These are phyloP conservation scores for Euura saliciscinereae DNA, from an alignment of 1,140 invertebrate species.

Conservation along the genomic window DNA sequence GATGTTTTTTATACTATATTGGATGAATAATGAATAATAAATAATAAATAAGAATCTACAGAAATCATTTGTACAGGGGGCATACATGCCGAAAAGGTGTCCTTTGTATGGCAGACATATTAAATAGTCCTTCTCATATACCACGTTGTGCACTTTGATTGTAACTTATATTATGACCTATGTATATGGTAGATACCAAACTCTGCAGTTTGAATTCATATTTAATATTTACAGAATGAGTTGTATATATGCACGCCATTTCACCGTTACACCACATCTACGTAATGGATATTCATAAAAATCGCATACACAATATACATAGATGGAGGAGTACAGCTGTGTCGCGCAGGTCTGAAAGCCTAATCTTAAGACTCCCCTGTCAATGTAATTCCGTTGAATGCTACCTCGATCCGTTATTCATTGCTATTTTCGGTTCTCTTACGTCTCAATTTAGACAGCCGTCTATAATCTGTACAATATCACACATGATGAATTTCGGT, in stretches of 20 bases:
- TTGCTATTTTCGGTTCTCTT: too few relatives aligned
- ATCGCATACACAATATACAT: conserved; percentile 46
- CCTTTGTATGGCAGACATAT: conserved; percentile 22
- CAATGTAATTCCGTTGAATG: conserved; percentile 19
- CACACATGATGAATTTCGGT: too few relatives aligned
- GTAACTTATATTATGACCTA: conserved; percentile 25
- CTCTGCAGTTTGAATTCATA: conserved; percentile 32
- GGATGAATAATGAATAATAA: conserved; percentile 36
- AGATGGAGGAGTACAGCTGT: too few relatives aligned
- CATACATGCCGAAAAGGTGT: conserved; percentile 36
- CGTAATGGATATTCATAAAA: conserved; percentile 30
- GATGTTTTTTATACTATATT: conserved; percentile 41
- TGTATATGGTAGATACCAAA: conserved; percentile 31
- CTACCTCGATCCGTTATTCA: too few relatives aligned
- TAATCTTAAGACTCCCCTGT: conserved; percentile 32
- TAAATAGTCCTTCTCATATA: conserved; percentile 26
- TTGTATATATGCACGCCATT: conserved; percentile 23
- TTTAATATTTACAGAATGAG: conserved; percentile 51
- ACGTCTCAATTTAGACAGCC: too few relatives aligned
- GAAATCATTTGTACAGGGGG: conserved; percentile 26
- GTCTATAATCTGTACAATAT: too few relatives aligned
- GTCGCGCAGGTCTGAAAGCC: conserved; percentile 48
- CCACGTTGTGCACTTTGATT: conserved; percentile 36
- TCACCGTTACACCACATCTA: conserved; percentile 24
- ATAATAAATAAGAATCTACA: conserved; percentile 56